Base-by-base conservation (phyloP, 2,888 invertebrate genomes). In the Pyrocoelia pectoralis region DNA sequence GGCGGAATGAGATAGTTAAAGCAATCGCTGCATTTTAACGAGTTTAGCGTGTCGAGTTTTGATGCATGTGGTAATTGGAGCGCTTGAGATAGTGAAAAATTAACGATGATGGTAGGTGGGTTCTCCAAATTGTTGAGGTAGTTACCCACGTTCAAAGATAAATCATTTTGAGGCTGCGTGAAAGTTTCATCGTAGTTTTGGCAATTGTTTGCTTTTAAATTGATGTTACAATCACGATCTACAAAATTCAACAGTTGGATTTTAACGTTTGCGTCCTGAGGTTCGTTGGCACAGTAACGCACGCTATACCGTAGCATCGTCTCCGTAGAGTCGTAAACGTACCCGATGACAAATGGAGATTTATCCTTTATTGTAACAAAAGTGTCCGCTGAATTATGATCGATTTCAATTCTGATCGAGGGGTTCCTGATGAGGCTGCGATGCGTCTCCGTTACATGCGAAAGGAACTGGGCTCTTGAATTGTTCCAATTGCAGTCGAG, bases 221-320 rank as follows among this genome's bases (percentile, higher is more conserved):
- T 50, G 5, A 61, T 17, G n/a, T 12, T 51, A 12, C 55, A 61
- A 28, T 61, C 56, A 6, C 1, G 12, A 24, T 61, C 56, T 4
- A n/a, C n/a, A 43, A 12, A 28, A 18, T 61, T 61, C 17, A 56
- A 40, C 13, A 61, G 15, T 18, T 61, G 50, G 3, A 61, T 18
- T n/a, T 56, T 55, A 15, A 55, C 41, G 12, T 1, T 6, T 1
- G 40, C 17, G 18, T 56, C 51, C 4, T 12, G 0, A 1, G 4
- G 6, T 29, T 56, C 43, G 10, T 28, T 28, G 6, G 15, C 50
- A n/a, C 55, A 61, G 15, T 61, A 61, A 6, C 50, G 15, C 13
- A 61, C 14, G 17, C 50, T 38, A 13, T 49, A 61, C 1, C 40
- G 10, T 13, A 55, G 24, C 5, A 13, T 12, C 6, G 0, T 12